A percentile compares a stretch with the other conserved stretches of the same genome.
Conservation (phyloP, 2,797 vertebrate species). For the Hapalemur alaotrensis region DNA sequence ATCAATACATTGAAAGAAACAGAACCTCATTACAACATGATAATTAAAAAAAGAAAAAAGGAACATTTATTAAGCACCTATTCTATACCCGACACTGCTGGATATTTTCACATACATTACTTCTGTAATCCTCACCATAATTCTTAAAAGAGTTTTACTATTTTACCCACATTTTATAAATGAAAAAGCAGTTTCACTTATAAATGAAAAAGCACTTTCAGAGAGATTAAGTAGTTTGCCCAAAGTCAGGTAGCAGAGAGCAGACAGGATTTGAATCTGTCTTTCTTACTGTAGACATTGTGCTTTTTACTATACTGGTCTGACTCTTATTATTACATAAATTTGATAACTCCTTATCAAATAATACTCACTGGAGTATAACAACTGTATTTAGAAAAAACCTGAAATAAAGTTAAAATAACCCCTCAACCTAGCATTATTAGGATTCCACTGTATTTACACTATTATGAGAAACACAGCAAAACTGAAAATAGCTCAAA, state of each 20-base stretch:
- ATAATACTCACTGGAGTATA: background rate
- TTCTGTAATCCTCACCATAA: background rate
- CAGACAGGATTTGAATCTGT: background rate
- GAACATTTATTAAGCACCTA: background rate
- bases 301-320: background rate
- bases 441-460: background rate
- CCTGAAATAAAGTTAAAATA: background rate
- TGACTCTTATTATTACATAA: background rate
- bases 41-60: slow-evolving; percentile 31
- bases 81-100: background rate
- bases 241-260: background rate
- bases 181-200: background rate
- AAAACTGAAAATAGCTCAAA: background rate
- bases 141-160: background rate
- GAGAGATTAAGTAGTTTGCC: background rate
- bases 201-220: background rate
- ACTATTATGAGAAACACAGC: background rate
- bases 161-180: background rate
- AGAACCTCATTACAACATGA: background rate
- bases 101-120: background rate
- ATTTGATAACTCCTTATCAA: background rate
- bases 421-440: background rate
- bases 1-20: background rate
- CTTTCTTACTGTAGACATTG: background rate
- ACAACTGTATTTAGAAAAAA: background rate